Conservation (phyloP, 2,113 vertebrate genomes). For the Zosterops borbonicus region DNA sequence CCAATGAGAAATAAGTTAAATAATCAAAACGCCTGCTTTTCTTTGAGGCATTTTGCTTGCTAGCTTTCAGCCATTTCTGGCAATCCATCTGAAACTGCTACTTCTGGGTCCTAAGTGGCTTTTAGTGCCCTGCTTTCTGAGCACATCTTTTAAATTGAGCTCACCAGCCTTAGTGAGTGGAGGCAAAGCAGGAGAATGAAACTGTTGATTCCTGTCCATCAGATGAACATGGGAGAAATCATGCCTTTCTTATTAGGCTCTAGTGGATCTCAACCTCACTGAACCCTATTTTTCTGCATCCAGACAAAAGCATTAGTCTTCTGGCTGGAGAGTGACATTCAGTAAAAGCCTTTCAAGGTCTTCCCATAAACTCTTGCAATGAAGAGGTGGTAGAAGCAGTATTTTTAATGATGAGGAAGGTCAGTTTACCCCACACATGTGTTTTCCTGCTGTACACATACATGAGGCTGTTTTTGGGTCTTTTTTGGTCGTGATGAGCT, state of each 20-base stretch:
- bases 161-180: neutral
- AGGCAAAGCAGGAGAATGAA: neutral
- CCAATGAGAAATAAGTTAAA: neutral
- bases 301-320: constrained; percentile 31
- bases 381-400: neutral
- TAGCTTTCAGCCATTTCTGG: neutral
- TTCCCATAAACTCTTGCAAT: constrained; percentile 2
- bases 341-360: constrained; percentile 52
- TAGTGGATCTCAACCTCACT: neutral
- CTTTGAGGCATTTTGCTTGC: neutral
- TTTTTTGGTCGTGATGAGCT: neutral
- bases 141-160: constrained; percentile 1
- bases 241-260: neutral
- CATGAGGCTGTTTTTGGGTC: neutral
- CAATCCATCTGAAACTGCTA: neutral
- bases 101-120: constrained; percentile 14
- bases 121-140: neutral
- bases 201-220: constrained; percentile 26
- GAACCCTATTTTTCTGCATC: neutral
- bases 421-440: neutral
- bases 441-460: neutral
- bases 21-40: neutral
- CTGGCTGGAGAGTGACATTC: neutral
- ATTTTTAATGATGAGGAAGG: neutral
- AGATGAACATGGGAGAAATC: neutral